Conservation (phyloP, 2,888 invertebrate genomes). For the Tricholauxania praeusta region DNA sequence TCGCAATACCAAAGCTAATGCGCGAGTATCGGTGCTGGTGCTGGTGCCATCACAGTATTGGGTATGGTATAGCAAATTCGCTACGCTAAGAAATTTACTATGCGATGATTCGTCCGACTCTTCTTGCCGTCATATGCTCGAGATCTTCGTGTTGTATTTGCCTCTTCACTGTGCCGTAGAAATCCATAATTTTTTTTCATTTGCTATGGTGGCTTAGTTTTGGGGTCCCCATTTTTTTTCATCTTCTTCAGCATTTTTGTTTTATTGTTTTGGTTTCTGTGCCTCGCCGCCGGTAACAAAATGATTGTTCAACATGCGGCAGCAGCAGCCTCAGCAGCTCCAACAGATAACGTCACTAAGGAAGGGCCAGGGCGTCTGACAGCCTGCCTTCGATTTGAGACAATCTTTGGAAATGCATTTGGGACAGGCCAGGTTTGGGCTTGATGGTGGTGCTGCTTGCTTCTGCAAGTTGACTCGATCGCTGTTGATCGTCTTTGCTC, state of each 20-base stretch:
- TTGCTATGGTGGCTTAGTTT: slow-evolving; percentile 8
- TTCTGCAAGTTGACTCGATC: too few relatives aligned
- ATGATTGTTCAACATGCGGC: slow-evolving; percentile 10
- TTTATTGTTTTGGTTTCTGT: not conserved
- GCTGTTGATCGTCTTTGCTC: slow-evolving; percentile 7
- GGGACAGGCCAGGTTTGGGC: slow-evolving; percentile 9
- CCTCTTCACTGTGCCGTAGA: not conserved
- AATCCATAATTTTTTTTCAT: slow-evolving; percentile 24
- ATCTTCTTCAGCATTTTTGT: not conserved
- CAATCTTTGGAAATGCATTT: slow-evolving; percentile 19
- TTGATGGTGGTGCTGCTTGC: not conserved
- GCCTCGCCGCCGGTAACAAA: slow-evolving; percentile 17
- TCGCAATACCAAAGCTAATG: not conserved
- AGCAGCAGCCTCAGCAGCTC: not conserved
- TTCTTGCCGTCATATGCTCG: not conserved
- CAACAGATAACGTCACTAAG: slow-evolving; percentile 20
- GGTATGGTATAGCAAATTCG: slow-evolving; percentile 6
- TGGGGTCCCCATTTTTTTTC: slow-evolving; percentile 11
- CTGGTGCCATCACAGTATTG: not conserved
- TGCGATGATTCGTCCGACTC: not conserved
- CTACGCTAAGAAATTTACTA: slow-evolving; percentile 32
- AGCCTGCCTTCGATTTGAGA: slow-evolving; percentile 27
- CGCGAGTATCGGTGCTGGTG: not conserved
- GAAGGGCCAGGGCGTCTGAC: slow-evolving; percentile 28
- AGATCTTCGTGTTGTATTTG: not conserved